phyloP scores from a whole-genome alignment of 2,113 vertebrate species.

The Megalops atlanticus region DNA sequence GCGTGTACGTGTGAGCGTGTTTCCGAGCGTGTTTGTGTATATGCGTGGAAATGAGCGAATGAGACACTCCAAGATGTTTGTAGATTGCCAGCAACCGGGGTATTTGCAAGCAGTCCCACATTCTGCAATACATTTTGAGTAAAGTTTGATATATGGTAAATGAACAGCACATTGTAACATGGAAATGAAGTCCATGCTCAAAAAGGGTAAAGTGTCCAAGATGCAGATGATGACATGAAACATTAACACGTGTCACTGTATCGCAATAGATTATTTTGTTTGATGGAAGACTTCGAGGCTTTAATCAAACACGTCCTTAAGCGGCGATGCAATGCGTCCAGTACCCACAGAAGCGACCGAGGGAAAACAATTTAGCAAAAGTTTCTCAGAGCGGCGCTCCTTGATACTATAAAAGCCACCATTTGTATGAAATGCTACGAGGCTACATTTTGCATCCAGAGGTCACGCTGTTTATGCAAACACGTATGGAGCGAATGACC shows the following conservation, averaged over 20 bases:
- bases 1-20: background rate
- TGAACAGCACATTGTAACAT: background rate
- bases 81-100: background rate
- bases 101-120: constrained; percentile 16
- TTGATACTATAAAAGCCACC: background rate
- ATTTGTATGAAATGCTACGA: background rate
- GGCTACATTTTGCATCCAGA: background rate
- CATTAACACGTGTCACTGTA: constrained; percentile 41
- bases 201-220: background rate
- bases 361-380: background rate
- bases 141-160: background rate
- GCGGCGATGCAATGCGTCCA: constrained; percentile 1
- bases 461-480: background rate
- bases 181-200: background rate
- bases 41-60: background rate
- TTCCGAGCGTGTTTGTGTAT: background rate
- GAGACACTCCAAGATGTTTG: background rate
- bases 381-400: background rate
- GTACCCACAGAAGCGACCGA: background rate
- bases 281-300: constrained; percentile 32
- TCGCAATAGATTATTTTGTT: constrained; percentile 33
- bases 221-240: constrained; percentile 18
- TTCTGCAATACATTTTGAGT: background rate
- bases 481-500: background rate
- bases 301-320: constrained; percentile 14